Evolutionary conservation across 1,140 invertebrate species (phyloP).

Genomic region (Bradynema listronoti): DNA sequence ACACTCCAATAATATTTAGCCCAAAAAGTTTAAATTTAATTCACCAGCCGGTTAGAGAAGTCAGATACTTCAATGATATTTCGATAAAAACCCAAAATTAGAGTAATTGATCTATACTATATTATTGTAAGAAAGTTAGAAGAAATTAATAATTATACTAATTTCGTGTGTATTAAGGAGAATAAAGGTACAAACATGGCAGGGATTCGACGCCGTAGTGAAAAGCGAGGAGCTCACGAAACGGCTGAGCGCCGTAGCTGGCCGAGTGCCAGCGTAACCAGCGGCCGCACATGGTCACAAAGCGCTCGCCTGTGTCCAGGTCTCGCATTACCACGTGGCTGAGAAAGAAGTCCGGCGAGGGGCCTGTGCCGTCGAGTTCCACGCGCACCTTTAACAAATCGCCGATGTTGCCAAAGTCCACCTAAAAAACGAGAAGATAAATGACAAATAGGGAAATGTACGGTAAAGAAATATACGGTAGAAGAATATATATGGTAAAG

Average conservation of each 20-base stretch:
- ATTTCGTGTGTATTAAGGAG: background rate
- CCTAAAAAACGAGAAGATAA: slow-evolving; percentile 11
- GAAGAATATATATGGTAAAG: too few relatives aligned
- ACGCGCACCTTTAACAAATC: slow-evolving; percentile 40
- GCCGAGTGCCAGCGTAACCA: slow-evolving; percentile 41
- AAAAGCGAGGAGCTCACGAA: slow-evolving; percentile 38
- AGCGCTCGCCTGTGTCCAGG: slow-evolving; percentile 43
- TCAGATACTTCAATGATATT: too few relatives aligned
- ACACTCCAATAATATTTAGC: too few relatives aligned
- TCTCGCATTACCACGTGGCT: slow-evolving; percentile 21
- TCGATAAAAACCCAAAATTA: too few relatives aligned
- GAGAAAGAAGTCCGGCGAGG: slow-evolving; percentile 36
- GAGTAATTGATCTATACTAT: too few relatives aligned
- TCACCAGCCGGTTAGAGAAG: too few relatives aligned
- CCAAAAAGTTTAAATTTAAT: too few relatives aligned
- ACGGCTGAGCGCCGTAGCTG: slow-evolving; percentile 38
- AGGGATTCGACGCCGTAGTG: slow-evolving; percentile 40
- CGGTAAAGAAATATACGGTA: background rate
- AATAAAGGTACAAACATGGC: slow-evolving; percentile 15
- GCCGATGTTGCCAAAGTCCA: slow-evolving; percentile 40
- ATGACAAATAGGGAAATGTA: background rate
- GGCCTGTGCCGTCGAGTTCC: slow-evolving; percentile 37
- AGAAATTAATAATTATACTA: too few relatives aligned
- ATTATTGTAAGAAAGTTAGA: too few relatives aligned
- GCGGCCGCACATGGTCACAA: slow-evolving; percentile 34